Conservation (phyloP, 2,113 vertebrate species). For the Tetraodon nigroviridis region DNA sequence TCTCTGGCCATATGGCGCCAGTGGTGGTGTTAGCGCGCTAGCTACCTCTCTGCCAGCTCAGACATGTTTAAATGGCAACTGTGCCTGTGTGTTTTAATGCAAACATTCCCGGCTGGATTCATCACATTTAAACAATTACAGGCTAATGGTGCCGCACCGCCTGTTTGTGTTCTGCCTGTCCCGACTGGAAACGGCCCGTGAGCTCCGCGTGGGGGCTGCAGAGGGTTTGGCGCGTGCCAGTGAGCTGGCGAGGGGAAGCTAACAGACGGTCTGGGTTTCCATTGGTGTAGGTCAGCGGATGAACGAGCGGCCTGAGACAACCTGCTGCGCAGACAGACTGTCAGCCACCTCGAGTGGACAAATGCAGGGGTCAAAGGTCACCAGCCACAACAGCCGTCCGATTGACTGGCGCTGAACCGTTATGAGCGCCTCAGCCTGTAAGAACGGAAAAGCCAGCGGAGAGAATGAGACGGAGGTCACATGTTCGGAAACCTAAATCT, state of each 20-base stretch:
- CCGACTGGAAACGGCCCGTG: not conserved
- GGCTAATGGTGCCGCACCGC: conserved; percentile 3
- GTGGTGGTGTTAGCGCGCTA: conserved; percentile 45
- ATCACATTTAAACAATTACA: conserved; percentile 5
- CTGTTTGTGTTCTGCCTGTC: conserved; percentile 15
- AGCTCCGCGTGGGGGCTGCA: conserved; percentile 22
- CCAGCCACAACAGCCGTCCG: not conserved
- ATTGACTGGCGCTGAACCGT: too few relatives aligned
- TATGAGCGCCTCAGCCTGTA: too few relatives aligned
- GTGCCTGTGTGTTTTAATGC: not conserved
- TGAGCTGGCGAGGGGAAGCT: conserved; percentile 34
- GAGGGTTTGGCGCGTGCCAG: conserved; percentile 36
- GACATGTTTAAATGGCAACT: conserved; percentile 24
- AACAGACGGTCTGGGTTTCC: conserved; percentile 60
- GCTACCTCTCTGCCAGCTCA: conserved; percentile 37
- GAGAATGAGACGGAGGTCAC: too few relatives aligned
- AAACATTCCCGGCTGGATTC: not conserved
- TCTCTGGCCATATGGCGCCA: conserved; percentile 63
- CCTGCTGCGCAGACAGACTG: conserved; percentile 68
- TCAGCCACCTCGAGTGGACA: conserved; percentile 52
- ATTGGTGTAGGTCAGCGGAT: conserved; percentile 54
- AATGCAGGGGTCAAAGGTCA: conserved; percentile 57
- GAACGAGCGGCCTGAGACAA: conserved; percentile 50
- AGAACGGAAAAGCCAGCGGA: too few relatives aligned
- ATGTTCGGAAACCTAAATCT: too few relatives aligned